These are phyloP conservation scores for Tetropium fuscum DNA, from an alignment of 2,888 invertebrate genomes.

Conservation along the genomic window DNA sequence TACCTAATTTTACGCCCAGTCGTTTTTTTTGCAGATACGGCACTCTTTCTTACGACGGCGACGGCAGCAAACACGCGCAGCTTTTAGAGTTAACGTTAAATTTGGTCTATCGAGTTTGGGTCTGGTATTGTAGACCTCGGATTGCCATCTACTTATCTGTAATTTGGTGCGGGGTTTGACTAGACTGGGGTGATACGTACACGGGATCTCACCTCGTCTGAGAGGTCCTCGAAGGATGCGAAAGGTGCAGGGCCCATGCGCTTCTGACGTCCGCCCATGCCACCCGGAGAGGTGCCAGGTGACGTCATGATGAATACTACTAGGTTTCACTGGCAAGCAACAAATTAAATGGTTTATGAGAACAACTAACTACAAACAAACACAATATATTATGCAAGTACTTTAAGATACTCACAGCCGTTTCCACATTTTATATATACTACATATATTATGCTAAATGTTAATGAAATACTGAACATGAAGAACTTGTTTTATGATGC, in stretches of 20 bases:
- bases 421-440: neutral
- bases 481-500: too few relatives aligned
- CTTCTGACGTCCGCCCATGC: conserved; percentile 69
- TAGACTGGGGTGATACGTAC: conserved; percentile 70
- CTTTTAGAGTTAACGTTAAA: too few relatives aligned
- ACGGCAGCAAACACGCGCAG: too few relatives aligned
- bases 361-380: conserved; percentile 24
- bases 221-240: conserved; percentile 93
- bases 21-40: too few relatives aligned
- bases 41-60: too few relatives aligned
- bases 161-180: conserved; percentile 51
- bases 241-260: conserved; percentile 94
- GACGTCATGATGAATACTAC: conserved; percentile 57
- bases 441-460: too few relatives aligned
- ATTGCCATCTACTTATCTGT: neutral
- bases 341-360: conserved; percentile 40
- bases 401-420: too few relatives aligned
- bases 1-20: too few relatives aligned
- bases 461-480: too few relatives aligned
- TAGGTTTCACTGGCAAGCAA: conserved; percentile 56
- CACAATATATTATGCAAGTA: too few relatives aligned
- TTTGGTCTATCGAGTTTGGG: too few relatives aligned
- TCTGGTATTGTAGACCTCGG: too few relatives aligned
- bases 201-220: conserved; percentile 80
- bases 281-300: conserved; percentile 54